Conservation (phyloP, 1,140 invertebrate species). For the Portunus trituberculatus region DNA sequence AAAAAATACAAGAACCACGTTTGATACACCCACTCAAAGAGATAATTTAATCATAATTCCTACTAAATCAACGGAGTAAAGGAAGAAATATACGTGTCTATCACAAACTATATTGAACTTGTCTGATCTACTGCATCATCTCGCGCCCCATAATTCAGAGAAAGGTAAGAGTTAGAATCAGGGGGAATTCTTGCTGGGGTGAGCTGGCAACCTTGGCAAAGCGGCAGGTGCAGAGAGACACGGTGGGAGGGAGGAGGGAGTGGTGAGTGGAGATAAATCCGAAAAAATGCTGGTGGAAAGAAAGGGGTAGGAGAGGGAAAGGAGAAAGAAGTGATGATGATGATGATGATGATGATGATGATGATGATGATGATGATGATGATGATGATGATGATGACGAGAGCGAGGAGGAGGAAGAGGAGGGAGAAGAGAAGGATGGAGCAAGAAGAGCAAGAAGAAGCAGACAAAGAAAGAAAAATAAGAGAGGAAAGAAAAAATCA, state of each 20-base stretch:
- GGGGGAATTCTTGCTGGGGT: background rate
- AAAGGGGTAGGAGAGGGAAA: no score
- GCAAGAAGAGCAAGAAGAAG: background rate
- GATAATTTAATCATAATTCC: background rate
- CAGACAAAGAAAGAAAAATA: background rate
- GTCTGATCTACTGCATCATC: background rate
- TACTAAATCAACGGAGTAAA: no score
- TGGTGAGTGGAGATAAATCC: no score
- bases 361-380: no score
- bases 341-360: no score
- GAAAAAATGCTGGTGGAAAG: no score
- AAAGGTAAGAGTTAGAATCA: background rate
- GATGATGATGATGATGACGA: no score
- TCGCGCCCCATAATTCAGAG: background rate
- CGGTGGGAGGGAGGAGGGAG: no score
- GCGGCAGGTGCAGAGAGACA: background rate
- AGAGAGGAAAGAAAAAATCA: background rate
- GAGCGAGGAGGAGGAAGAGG: background rate
- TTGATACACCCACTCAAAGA: no score
- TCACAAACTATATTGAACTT: constrained; percentile 1
- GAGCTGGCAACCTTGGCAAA: background rate
- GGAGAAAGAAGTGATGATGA: background rate
- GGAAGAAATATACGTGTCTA: background rate
- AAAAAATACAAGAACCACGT: background rate
- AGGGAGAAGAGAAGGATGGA: background rate